phyloP scores from a whole-genome alignment of 2,888 invertebrate species.

The Bombyx huttoni region DNA sequence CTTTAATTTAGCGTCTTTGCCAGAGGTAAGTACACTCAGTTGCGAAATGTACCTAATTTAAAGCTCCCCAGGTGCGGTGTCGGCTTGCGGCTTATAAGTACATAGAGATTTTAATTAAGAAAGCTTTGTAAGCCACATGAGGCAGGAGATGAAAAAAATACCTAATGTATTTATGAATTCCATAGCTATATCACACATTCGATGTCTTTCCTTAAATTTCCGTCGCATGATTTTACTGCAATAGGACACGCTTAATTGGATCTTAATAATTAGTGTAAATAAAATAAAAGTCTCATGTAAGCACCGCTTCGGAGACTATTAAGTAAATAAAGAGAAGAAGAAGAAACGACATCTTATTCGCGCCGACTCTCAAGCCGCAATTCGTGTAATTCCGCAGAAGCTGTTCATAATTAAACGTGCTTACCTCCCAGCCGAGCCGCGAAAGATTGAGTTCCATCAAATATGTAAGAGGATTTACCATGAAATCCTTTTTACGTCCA shows the following conservation, averaged over 20 bases:
- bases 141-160: conserved; percentile 16
- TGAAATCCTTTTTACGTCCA: conserved; percentile 62
- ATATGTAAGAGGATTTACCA: conserved; percentile 57
- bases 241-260: too few relatives aligned
- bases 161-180: conserved; percentile 6
- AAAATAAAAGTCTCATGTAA: not conserved
- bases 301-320: conserved; percentile 10
- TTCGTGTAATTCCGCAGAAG: conserved; percentile 37
- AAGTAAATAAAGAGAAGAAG: conserved; percentile 17
- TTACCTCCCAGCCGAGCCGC: conserved; percentile 33
- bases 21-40: not conserved
- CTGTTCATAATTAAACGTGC: conserved; percentile 51
- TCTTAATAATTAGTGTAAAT: too few relatives aligned
- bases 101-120: conserved; percentile 60
- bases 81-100: conserved; percentile 49
- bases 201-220: not conserved
- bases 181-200: conserved; percentile 4
- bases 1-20: not conserved
- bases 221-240: too few relatives aligned
- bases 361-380: conserved; percentile 24
- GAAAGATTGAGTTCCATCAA: conserved; percentile 53
- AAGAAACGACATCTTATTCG: conserved; percentile 20
- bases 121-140: conserved; percentile 42
- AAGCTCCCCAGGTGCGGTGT: conserved; percentile 49
- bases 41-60: conserved; percentile 33